phyloP scores from a whole-genome alignment of 2,113 vertebrate species.

The Ctenomys sociabilis region DNA sequence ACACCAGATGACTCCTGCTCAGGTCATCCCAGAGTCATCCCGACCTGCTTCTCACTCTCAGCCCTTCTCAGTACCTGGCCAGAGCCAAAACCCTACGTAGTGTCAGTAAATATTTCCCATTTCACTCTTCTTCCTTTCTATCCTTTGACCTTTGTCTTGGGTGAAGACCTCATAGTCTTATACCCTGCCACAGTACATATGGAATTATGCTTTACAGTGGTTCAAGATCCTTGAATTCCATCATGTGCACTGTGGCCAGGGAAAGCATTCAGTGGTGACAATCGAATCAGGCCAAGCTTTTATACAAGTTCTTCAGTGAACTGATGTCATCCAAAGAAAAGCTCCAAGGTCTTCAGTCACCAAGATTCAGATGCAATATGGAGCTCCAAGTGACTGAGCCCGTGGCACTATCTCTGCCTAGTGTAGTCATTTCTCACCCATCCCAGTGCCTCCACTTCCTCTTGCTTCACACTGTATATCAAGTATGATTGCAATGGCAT shows the following conservation, averaged over 20 bases:
- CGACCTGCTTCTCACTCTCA: not conserved
- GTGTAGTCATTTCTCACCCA: rapidly evolving
- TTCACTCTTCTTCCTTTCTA: not conserved
- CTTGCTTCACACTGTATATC: not conserved
- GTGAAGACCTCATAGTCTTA: not conserved
- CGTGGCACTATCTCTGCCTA: not conserved
- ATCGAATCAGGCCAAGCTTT: not conserved
- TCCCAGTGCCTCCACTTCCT: not conserved
- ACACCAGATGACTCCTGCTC: not conserved
- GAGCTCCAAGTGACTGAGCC: not conserved
- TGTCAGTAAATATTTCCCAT: not conserved
- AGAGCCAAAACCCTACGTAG: not conserved
- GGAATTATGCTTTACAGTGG: not conserved
- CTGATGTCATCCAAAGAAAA: not conserved
- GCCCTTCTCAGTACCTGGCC: not conserved
- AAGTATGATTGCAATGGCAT: not conserved
- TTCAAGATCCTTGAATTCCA: not conserved
- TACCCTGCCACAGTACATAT: not conserved
- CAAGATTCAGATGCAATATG: not conserved
- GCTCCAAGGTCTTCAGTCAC: not conserved
- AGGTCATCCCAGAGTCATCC: not conserved
- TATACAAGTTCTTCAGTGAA: not conserved
- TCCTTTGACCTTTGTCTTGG: not conserved
- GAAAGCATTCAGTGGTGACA: not conserved
- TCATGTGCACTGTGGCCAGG: not conserved